Conservation (phyloP, 1,140 invertebrate genomes). For the Lysiphlebus fabarum region DNA sequence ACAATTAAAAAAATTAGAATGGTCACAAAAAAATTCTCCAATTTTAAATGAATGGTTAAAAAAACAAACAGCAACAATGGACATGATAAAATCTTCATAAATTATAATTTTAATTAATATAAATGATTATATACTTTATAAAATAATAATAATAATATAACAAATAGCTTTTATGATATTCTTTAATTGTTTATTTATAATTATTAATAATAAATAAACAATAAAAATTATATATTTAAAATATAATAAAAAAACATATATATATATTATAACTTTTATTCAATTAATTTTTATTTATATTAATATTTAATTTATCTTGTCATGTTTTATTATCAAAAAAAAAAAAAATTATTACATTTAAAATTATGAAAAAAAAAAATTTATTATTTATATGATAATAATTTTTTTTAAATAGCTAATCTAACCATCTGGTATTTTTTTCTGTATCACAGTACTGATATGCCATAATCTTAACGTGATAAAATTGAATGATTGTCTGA, state of each 20-base stretch:
- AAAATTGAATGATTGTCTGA: too few species aligned
- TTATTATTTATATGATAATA: too few species aligned
- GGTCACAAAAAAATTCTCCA: conserved; percentile 18
- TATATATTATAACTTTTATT: too few species aligned
- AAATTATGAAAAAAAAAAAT: too few species aligned
- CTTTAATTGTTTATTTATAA: neutral
- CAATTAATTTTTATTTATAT: too few species aligned
- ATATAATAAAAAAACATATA: neutral
- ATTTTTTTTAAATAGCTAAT: too few species aligned
- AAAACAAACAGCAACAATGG: conserved; percentile 7
- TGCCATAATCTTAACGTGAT: too few species aligned
- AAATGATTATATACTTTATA: neutral
- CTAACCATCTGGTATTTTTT: too few species aligned
- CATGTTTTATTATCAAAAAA: too few species aligned
- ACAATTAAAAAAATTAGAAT: conserved; percentile 16
- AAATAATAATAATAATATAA: neutral
- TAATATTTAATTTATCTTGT: too few species aligned
- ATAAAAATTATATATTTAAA: neutral
- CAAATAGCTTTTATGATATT: neutral
- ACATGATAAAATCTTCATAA: neutral
- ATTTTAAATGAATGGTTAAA: conserved; percentile 22
- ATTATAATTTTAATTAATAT: neutral
- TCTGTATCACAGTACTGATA: too few species aligned
- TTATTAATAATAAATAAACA: neutral
- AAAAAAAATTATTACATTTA: too few species aligned